Conservation (phyloP, 2,888 invertebrate species). For the Timandra comae region DNA sequence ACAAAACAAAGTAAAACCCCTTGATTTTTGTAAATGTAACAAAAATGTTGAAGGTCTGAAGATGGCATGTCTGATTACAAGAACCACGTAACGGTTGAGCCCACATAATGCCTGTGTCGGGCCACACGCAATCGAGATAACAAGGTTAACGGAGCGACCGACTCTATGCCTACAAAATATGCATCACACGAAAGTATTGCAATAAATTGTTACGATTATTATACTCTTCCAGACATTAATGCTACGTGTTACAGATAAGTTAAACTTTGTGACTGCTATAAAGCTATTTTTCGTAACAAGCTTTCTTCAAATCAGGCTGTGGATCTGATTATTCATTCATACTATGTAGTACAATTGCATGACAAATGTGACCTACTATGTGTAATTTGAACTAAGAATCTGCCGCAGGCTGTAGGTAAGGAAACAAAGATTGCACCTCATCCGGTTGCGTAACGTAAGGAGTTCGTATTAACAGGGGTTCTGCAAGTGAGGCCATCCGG, state of each 20-base stretch:
- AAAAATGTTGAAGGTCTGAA: conserved; percentile 8
- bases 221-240: conserved; percentile 3
- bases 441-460: conserved; percentile 14
- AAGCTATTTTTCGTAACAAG: neutral
- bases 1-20: too few species aligned
- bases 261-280: neutral
- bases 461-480: conserved; percentile 16
- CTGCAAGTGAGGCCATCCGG: conserved; percentile 27
- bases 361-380: too few species aligned
- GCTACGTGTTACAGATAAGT: conserved; percentile 6
- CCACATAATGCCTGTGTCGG: conserved; percentile 27
- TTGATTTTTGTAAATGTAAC: neutral
- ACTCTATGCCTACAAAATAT: conserved; percentile 24
- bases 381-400: conserved; percentile 6
- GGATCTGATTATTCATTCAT: too few species aligned
- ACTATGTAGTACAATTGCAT: too few species aligned
- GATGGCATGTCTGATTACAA: conserved; percentile 39
- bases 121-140: conserved; percentile 49
- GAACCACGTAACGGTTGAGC: conserved; percentile 47
- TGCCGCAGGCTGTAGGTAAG: conserved; percentile 25
- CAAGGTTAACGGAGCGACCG: conserved; percentile 54
- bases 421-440: conserved; percentile 21
- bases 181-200: conserved; percentile 2
- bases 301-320: too few species aligned
- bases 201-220: conserved; percentile 15